phyloP scores from a whole-genome alignment of 1,140 invertebrate species.

The Zaprionus ghesquierei region DNA sequence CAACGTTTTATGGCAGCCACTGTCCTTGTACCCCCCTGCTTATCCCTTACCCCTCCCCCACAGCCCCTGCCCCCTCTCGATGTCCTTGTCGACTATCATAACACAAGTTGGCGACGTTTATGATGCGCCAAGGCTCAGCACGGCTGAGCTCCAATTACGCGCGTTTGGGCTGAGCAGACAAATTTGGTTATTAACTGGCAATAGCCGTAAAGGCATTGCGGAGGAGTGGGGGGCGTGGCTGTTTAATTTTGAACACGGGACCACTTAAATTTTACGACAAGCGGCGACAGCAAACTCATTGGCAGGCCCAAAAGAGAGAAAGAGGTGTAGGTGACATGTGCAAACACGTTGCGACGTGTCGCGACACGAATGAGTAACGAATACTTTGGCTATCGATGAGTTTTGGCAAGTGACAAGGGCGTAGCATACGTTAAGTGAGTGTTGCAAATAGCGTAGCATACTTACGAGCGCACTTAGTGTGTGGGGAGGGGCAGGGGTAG shows the following conservation, averaged over 20 bases:
- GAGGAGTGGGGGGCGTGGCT: background rate
- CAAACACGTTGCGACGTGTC: background rate
- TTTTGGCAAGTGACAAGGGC: background rate
- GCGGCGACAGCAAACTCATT: constrained; percentile 49
- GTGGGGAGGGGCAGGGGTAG: no score
- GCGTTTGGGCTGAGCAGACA: constrained; percentile 60
- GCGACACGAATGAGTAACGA: background rate
- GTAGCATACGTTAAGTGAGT: constrained; percentile 13
- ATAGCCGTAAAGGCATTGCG: constrained; percentile 40
- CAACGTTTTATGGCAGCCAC: constrained; percentile 5
- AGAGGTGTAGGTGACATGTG: background rate
- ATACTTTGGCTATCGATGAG: constrained; percentile 12
- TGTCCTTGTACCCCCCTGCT: background rate
- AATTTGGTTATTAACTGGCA: constrained; percentile 72
- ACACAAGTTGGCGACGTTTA: constrained; percentile 7
- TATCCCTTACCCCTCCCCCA: background rate
- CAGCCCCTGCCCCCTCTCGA: no score
- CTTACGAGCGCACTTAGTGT: constrained; percentile 32
- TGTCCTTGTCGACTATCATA: background rate
- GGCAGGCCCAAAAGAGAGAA: constrained; percentile 27
- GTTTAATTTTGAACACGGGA: constrained; percentile 18
- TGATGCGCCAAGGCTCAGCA: background rate
- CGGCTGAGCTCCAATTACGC: constrained; percentile 20
- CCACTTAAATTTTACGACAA: constrained; percentile 63
- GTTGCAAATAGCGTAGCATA: constrained; percentile 30